These are phyloP conservation scores for Acanthosepion pharaonis DNA, from an alignment of 2,888 invertebrate genomes.

Conservation along the genomic window DNA sequence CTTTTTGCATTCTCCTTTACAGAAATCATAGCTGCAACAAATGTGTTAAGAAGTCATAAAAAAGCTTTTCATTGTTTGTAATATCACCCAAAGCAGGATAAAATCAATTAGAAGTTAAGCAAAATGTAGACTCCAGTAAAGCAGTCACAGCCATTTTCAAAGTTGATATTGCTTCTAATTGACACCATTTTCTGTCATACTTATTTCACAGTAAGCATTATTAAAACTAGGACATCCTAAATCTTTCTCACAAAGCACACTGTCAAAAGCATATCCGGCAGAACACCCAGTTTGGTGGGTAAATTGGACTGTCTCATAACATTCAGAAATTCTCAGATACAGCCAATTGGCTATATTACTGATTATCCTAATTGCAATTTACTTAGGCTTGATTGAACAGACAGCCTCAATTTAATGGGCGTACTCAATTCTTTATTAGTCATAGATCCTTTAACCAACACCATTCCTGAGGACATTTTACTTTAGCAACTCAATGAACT, in stretches of 20 bases:
- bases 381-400: not conserved
- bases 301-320: too few relatives aligned
- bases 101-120: too few relatives aligned
- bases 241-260: not conserved
- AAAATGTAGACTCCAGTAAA: not conserved
- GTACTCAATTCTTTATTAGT: not conserved
- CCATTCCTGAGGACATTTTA: not conserved
- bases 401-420: not conserved
- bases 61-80: too few relatives aligned
- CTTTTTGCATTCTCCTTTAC: too few relatives aligned
- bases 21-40: not conserved
- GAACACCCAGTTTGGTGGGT: not conserved
- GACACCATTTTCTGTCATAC: not conserved
- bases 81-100: too few relatives aligned
- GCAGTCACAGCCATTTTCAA: not conserved
- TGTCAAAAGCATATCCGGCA: not conserved
- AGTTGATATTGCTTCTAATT: not conserved
- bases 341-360: too few relatives aligned
- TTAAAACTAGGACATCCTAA: not conserved
- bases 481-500: not conserved
- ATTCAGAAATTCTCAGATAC: too few relatives aligned
- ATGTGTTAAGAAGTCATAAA: not conserved
- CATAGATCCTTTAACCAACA: not conserved
- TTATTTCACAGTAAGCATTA: not conserved
- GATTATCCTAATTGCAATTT: not conserved